Evolutionary conservation across 2,888 invertebrate species (phyloP).

Genomic region (Physocephala rufipes): DNA sequence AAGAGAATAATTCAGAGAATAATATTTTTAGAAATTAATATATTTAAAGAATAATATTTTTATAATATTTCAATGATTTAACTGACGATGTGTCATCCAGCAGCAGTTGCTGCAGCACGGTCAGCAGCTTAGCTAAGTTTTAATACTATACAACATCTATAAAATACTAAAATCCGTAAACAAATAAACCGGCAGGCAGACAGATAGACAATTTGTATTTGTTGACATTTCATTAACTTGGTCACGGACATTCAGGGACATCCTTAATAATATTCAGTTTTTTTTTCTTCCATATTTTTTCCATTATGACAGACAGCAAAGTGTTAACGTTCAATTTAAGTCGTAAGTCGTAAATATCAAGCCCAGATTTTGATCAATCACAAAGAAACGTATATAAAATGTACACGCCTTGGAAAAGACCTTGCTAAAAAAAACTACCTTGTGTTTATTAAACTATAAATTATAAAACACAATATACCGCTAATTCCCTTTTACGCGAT

Average conservation of each 20-base stretch:
- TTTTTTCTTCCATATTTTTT: background rate
- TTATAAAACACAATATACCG: too few relatives aligned
- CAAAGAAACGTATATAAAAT: background rate
- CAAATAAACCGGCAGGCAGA: background rate
- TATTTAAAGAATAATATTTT: too few relatives aligned
- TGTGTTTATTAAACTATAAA: background rate
- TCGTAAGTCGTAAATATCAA: background rate
- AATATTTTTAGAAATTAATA: too few relatives aligned
- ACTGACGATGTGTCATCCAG: too few relatives aligned
- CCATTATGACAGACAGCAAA: too few relatives aligned
- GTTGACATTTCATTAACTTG: conserved; percentile 10
- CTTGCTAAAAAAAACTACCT: background rate
- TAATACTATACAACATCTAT: too few relatives aligned
- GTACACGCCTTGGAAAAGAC: background rate
- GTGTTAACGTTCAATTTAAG: too few relatives aligned
- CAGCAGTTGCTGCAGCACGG: too few relatives aligned
- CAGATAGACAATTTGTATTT: background rate
- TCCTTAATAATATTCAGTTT: background rate
- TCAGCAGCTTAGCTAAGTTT: too few relatives aligned
- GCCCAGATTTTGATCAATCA: background rate
- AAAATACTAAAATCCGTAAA: background rate
- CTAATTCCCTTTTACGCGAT: too few relatives aligned
- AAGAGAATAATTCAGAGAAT: too few relatives aligned
- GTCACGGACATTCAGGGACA: conserved; percentile 1
- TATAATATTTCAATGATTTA: too few relatives aligned